Conservation (phyloP, 2,888 invertebrate species). For the Noctua janthina region DNA sequence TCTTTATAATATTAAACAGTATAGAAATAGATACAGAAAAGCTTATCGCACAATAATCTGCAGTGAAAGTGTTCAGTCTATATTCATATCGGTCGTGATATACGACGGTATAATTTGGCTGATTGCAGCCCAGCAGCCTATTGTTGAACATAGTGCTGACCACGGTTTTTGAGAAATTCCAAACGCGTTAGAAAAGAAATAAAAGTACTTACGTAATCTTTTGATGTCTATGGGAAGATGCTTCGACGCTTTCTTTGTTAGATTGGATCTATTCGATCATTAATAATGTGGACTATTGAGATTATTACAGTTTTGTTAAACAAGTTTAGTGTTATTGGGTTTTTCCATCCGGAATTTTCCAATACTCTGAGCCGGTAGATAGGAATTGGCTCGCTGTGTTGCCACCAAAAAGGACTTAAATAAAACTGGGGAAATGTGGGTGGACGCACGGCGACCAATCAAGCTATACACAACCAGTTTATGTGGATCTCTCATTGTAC, state of each 20-base stretch:
- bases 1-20: not conserved
- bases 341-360: not conserved
- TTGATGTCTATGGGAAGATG: conserved; percentile 38
- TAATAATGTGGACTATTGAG: not conserved
- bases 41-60: conserved; percentile 42
- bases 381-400: not conserved
- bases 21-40: not conserved
- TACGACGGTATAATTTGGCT: conserved; percentile 68
- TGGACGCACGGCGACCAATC: too few relatives aligned
- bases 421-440: not conserved
- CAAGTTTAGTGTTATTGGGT: not conserved
- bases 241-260: conserved; percentile 39
- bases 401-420: not conserved
- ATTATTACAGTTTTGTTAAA: not conserved
- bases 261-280: not conserved
- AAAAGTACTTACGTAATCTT: conserved; percentile 13
- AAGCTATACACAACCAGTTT: too few relatives aligned
- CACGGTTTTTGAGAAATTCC: conserved; percentile 62
- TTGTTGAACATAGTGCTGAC: conserved; percentile 64
- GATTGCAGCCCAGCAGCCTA: conserved; percentile 64
- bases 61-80: conserved; percentile 65
- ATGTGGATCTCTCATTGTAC: too few relatives aligned
- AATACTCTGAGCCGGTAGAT: not conserved
- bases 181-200: conserved; percentile 49
- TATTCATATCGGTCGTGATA: conserved; percentile 67